A percentile compares a stretch with the other conserved stretches of the same genome.
Evolutionary conservation across 37 sponge, comb jelly and placozoan species (phyloP).

Genomic region (Agelas oroides): DNA sequence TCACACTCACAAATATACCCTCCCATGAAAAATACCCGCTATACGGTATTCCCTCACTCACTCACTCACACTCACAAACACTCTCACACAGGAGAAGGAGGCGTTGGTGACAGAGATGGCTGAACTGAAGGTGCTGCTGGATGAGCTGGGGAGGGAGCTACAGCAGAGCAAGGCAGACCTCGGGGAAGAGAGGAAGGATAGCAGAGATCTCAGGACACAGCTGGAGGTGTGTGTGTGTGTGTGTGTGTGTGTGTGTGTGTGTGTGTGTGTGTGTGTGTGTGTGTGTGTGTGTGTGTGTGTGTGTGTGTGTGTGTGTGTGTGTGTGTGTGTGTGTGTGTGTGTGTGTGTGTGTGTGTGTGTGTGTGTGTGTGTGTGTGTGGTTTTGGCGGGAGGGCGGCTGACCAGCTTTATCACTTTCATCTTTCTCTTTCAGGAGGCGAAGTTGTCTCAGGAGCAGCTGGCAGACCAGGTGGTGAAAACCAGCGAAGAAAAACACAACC

Average conservation of each 20-base stretch:
- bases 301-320: no score
- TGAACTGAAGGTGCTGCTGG: conserved; percentile 21
- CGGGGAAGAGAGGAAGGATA: conserved; percentile 35
- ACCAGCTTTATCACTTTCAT: not conserved
- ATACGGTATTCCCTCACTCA: no score
- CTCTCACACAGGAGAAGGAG: conserved; percentile 36
- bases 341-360: no score
- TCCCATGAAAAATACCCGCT: no score
- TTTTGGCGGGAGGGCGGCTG: no score
- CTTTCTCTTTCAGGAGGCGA: conserved; percentile 19
- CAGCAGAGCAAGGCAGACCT: conserved; percentile 25
- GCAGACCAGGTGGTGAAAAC: conserved; percentile 49
- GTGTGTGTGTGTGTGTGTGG: no score
- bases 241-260: not conserved
- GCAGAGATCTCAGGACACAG: conserved; percentile 5
- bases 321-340: no score
- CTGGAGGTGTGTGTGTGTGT: conserved; percentile 14
- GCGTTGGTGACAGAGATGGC: conserved; percentile 31
- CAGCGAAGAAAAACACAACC: conserved; percentile 51
- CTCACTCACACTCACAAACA: not conserved
- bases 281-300: not conserved
- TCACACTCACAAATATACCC: no score
- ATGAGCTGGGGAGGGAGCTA: conserved; percentile 42
- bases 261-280: not conserved
- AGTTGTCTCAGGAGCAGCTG: conserved; percentile 37